phyloP scores from a whole-genome alignment of 2,113 vertebrate genomes.

The Erythrocebus patas region DNA sequence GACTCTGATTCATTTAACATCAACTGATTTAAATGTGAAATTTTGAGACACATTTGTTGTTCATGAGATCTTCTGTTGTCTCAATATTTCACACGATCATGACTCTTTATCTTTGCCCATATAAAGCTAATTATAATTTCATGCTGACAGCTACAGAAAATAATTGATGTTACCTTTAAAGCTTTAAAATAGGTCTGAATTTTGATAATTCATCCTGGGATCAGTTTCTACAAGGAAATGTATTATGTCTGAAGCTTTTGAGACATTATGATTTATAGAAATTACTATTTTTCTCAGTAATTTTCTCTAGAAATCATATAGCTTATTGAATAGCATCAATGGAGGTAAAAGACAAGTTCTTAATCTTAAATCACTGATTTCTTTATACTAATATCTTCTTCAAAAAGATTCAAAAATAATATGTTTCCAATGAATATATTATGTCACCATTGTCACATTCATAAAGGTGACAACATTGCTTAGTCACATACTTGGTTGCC shows the following conservation, averaged over 20 bases:
- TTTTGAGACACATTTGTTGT: not conserved
- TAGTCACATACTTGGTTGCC: not conserved
- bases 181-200: not conserved
- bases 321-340: not conserved
- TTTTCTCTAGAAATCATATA: not conserved
- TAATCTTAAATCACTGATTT: not conserved
- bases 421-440: not conserved
- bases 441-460: not conserved
- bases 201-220: not conserved
- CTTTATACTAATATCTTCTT: not conserved
- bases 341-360: not conserved
- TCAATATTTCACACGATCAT: not conserved
- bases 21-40: slow-evolving; percentile 7
- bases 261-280: not conserved
- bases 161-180: not conserved
- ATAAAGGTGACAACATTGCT: not conserved
- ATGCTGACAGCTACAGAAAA: not conserved
- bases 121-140: slow-evolving; percentile 6
- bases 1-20: slow-evolving; percentile 26
- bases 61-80: not conserved
- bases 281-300: not conserved
- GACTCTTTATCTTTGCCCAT: not conserved
- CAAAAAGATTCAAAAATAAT: not conserved
- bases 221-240: not conserved
- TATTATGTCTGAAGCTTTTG: not conserved